phyloP scores from a whole-genome alignment of 2,797 vertebrate genomes.

The Smutsia temminckii region DNA sequence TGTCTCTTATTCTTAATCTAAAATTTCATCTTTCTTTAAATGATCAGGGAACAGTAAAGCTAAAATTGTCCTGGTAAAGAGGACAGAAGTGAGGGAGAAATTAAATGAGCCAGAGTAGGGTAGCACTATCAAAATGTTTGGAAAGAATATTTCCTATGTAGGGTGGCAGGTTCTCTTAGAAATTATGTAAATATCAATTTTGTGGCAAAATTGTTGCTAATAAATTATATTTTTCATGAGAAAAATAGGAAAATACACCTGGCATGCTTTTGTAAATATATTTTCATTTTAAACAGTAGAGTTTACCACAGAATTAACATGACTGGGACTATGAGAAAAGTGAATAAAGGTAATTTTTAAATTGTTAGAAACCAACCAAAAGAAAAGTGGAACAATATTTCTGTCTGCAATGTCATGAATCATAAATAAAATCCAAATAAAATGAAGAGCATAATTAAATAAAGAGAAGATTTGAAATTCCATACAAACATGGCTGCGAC shows the following conservation, averaged over 20 bases:
- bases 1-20: background rate
- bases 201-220: background rate
- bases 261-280: background rate
- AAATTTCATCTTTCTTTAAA: background rate
- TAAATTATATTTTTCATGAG: background rate
- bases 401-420: background rate
- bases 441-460: background rate
- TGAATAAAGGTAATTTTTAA: background rate
- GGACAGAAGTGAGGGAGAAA: background rate
- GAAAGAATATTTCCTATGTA: background rate
- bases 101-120: background rate
- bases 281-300: background rate
- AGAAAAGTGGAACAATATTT: background rate
- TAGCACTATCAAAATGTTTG: background rate
- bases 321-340: background rate
- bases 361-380: background rate
- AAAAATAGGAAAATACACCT: background rate
- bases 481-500: background rate
- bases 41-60: background rate
- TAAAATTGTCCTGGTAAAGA: background rate
- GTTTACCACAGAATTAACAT: background rate
- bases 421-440: background rate
- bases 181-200: background rate
- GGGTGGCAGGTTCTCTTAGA: background rate
- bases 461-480: background rate